phyloP scores from a whole-genome alignment of 2,888 invertebrate genomes.

The Amaurobius ferox region DNA sequence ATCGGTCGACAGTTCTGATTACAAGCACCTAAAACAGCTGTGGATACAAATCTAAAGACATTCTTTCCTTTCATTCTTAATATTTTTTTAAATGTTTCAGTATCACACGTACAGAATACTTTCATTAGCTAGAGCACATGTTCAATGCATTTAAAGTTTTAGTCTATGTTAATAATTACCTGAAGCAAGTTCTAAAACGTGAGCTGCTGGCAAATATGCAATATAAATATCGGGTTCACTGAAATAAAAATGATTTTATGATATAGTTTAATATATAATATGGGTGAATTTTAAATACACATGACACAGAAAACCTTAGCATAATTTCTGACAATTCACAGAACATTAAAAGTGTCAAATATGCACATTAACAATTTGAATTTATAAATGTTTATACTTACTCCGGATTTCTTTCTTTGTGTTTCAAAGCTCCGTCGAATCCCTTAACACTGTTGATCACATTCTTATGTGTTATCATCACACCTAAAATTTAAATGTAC shows the following conservation, averaged over 20 bases:
- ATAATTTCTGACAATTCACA: not conserved
- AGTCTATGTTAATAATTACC: constrained; percentile 79
- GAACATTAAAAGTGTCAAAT: too few relatives aligned
- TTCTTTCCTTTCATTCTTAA: not conserved
- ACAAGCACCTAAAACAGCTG: too few relatives aligned
- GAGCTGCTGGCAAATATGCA: constrained; percentile 97
- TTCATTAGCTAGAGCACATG: too few relatives aligned
- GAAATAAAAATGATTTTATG: not conserved
- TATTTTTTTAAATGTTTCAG: not conserved
- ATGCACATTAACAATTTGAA: too few relatives aligned
- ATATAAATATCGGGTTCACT: constrained; percentile 86
- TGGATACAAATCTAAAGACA: too few relatives aligned
- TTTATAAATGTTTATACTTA: not conserved
- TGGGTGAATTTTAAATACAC: too few relatives aligned
- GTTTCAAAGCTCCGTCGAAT: constrained; percentile 40
- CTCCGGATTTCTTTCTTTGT: not conserved
- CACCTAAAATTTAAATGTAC: constrained; percentile 71
- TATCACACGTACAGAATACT: too few relatives aligned
- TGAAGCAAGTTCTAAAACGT: constrained; percentile 95
- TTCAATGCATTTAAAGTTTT: too few relatives aligned
- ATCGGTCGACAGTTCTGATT: too few relatives aligned
- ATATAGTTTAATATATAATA: too few relatives aligned
- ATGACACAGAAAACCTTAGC: too few relatives aligned
- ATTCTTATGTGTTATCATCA: constrained; percentile 74
- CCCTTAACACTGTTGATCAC: constrained; percentile 69